Evolutionary conservation across 2,888 invertebrate genomes (phyloP), one percentile per base, ranked within the genome.

Genomic region (Chrysolina americana): DNA sequence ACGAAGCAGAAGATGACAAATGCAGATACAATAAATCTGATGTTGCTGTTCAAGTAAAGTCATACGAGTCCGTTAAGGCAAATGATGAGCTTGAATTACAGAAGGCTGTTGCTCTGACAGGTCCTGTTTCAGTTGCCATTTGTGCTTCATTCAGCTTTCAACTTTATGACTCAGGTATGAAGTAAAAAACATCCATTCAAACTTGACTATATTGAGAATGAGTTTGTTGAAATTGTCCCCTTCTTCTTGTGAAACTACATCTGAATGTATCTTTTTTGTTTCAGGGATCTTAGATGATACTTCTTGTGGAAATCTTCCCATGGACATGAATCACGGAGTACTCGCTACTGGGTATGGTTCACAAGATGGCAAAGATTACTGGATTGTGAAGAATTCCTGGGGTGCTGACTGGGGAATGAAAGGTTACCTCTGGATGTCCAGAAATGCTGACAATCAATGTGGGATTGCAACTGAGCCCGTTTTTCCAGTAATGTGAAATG

Each of bases 241-340:
- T n/a, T n/a, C n/a, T n/a, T n/a, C 1, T 47, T 47, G n/a, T 15
- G n/a, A 47, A 6, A n/a, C n/a, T n/a, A n/a, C n/a, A n/a, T n/a
- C n/a, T n/a, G n/a, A n/a, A n/a, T n/a, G n/a, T n/a, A n/a, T 19
- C 11, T 19, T 21, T 21, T 3, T 19, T 11, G 36, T 59, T 59
- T 9, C 19, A 53, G 95, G 95, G 62, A 92, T 97, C 72, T 96
- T 96, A 89, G 91, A 91, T 85, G 95, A 96, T 80, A 91, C 91
- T 66, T 87, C 91, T 59, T 97, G 96, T 89, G 17, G 19, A 0
- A 53, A 21, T 17, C 64, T 65, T 80, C 83, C 90, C 0, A 84
- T 89, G 36, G 87, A 90, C 76, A 89, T 96, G 59, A 95, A 96
- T 88, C 97, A 97, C 83, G 97, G 95, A 78, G 95, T 93, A 41